These are phyloP conservation scores for Formica selysi DNA, from an alignment of 1,140 invertebrate species.

Conservation along the genomic window DNA sequence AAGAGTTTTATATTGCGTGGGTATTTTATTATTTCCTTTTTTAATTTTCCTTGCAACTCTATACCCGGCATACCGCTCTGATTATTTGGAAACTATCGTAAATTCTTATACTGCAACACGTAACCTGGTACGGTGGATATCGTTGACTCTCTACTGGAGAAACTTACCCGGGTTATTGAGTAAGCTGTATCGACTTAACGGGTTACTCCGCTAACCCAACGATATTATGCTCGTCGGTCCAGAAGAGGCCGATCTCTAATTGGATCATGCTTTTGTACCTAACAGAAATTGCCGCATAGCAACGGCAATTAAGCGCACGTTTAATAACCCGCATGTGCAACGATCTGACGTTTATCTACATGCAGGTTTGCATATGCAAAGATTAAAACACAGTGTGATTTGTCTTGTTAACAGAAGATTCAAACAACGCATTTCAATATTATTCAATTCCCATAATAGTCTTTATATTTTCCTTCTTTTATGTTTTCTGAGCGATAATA, in stretches of 20 bases:
- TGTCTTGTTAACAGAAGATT: background rate
- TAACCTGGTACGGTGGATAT: background rate
- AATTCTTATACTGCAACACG: constrained; percentile 1
- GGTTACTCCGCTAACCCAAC: constrained; percentile 11
- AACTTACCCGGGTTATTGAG: constrained; percentile 41
- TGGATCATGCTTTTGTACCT: constrained; percentile 30
- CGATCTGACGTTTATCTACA: constrained; percentile 8
- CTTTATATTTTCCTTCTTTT: no score
- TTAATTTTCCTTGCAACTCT: background rate
- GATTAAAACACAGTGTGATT: background rate
- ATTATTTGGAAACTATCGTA: background rate
- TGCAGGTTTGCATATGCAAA: background rate
- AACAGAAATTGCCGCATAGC: constrained; percentile 10
- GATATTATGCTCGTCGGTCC: constrained; percentile 7
- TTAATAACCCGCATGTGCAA: constrained; percentile 37
- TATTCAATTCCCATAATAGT: background rate
- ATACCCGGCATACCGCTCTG: background rate
- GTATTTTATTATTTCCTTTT: background rate
- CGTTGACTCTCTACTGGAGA: background rate
- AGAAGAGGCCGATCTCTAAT: constrained; percentile 57
- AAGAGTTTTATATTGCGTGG: no score
- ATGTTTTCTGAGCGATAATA: no score
- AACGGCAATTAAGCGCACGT: constrained; percentile 31
- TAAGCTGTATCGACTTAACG: constrained; percentile 36
- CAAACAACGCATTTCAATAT: background rate